These are phyloP conservation scores for Solea senegalensis DNA, from an alignment of 2,113 vertebrate genomes.

Conservation along the genomic window DNA sequence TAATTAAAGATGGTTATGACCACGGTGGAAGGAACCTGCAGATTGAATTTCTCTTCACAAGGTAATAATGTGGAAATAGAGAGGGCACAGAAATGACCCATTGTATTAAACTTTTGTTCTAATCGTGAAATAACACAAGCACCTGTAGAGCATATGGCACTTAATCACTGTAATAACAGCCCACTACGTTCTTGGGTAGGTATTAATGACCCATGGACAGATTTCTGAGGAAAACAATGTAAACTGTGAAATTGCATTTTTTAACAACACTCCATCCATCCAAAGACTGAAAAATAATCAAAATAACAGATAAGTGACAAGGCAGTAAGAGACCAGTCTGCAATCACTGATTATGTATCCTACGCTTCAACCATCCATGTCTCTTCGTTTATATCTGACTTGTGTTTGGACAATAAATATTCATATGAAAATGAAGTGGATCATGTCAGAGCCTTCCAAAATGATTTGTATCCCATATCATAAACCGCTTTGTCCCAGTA, in stretches of 20 bases:
- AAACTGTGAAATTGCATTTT: no score
- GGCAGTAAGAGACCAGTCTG: no score
- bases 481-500: no score
- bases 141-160: not conserved
- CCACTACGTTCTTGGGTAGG: not conserved
- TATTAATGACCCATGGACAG: no score
- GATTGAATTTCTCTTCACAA: conserved; percentile 5
- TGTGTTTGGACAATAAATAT: not conserved
- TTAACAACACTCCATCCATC: no score
- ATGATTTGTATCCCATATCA: no score
- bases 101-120: not conserved
- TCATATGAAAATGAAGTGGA: not conserved
- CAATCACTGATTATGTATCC: no score
- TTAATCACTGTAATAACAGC: not conserved
- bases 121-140: not conserved
- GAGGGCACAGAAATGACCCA: not conserved
- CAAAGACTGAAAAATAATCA: no score
- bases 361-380: not conserved
- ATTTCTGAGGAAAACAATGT: not conserved
- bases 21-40: conserved; percentile 4
- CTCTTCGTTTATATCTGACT: not conserved
- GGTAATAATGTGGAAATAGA: not conserved
- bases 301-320: no score
- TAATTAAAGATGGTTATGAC: conserved; percentile 23
- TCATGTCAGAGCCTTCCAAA: no score